Conservation (phyloP, 2,888 invertebrate species). For the Coremacera marginata region DNA sequence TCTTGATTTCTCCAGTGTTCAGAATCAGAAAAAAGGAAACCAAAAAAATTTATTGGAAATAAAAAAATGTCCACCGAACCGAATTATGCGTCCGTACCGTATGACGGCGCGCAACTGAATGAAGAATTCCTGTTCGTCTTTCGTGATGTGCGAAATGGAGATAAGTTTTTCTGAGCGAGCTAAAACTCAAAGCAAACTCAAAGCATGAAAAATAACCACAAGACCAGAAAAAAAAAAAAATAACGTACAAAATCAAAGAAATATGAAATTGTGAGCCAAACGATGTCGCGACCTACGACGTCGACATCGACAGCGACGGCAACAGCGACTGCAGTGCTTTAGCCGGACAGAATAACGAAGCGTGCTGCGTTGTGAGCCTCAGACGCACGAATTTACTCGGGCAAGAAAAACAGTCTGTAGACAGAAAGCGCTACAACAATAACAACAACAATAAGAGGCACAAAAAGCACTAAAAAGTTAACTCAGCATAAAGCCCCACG, state of each 20-base stretch:
- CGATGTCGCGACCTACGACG: background rate
- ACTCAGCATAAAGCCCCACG: background rate
- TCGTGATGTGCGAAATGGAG: constrained; percentile 37
- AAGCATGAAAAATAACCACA: constrained; percentile 12
- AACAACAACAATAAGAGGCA: background rate
- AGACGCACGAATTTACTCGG: background rate
- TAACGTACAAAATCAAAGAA: constrained; percentile 8
- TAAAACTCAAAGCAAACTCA: constrained; percentile 11
- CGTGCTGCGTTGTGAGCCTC: background rate
- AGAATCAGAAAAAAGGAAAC: constrained; percentile 11
- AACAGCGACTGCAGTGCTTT: background rate
- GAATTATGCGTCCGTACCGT: constrained; percentile 67
- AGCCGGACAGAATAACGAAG: background rate
- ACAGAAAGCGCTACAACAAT: background rate
- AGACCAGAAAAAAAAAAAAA: background rate
- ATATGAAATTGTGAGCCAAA: constrained; percentile 21
- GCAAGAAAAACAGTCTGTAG: background rate
- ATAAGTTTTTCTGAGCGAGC: constrained; percentile 17
- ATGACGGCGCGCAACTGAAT: constrained; percentile 70
- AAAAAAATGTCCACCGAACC: constrained; percentile 54
- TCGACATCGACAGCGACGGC: background rate
- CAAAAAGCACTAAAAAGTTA: background rate
- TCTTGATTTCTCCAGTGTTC: constrained; percentile 15
- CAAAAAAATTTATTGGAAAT: constrained; percentile 35
- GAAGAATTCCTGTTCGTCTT: constrained; percentile 56